A percentile compares a stretch with the other conserved stretches of the same genome.
phyloP scores from a whole-genome alignment of 1,140 invertebrate species.

The Zaprionus vittiger region DNA sequence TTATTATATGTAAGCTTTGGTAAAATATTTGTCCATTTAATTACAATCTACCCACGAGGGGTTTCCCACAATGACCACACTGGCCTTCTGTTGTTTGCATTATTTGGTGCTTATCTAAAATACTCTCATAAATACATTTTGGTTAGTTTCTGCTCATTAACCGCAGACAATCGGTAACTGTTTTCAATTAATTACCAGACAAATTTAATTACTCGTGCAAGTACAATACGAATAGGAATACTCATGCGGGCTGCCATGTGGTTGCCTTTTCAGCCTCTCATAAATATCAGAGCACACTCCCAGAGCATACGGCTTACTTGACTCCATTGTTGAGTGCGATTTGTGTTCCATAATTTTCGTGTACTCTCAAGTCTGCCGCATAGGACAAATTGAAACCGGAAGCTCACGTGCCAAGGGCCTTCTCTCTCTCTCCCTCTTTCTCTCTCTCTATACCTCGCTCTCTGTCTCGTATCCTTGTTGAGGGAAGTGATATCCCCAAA shows the following conservation, averaged over 20 bases:
- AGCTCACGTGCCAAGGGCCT: slow-evolving; percentile 57
- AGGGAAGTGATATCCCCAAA: slow-evolving; percentile 31
- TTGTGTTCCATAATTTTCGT: background rate
- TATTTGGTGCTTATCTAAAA: background rate
- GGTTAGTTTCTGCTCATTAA: slow-evolving; percentile 13
- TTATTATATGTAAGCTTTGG: background rate
- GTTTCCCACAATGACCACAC: background rate
- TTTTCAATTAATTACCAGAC: slow-evolving; percentile 19
- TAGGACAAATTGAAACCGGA: slow-evolving; percentile 51
- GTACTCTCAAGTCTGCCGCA: background rate
- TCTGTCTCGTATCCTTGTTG: background rate
- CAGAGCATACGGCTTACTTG: background rate
- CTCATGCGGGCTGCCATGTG: background rate
- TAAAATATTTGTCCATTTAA: background rate
- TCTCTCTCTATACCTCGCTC: background rate
- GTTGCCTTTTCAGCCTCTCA: background rate
- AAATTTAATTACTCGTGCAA: slow-evolving; percentile 19
- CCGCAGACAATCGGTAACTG: slow-evolving; percentile 19
- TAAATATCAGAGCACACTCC: background rate
- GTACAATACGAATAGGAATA: background rate
- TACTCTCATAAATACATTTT: slow-evolving; percentile 6
- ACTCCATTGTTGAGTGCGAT: background rate
- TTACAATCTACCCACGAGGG: background rate
- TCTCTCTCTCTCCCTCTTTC: background rate
- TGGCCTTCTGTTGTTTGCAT: background rate